Base-by-base conservation (phyloP, 2,888 invertebrate species). In the Scaptomyza reducta region DNA sequence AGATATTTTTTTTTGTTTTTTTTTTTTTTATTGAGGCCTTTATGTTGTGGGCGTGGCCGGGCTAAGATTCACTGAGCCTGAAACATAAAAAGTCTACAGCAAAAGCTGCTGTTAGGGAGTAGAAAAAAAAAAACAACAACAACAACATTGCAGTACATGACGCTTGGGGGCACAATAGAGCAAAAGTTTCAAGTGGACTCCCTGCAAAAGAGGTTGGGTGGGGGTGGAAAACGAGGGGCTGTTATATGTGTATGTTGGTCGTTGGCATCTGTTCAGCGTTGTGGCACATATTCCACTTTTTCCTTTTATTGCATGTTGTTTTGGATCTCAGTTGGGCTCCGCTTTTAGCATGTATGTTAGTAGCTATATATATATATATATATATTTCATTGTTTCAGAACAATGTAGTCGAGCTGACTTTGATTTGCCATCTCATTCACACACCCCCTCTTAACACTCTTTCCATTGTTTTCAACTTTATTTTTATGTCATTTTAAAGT, bases 231-330 rank as follows among this genome's bases (percentile, higher is more conserved):
- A 2, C 22, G 22, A 22, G 22, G 22, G 22, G 22, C 1, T 4
- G 45, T 44, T 58, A 46, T 58, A 61, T 54, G 38, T 54, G 31
- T 57, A 22, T 22, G 71, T 63, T 78, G 67, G 60, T 63, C 67
- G 87, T 84, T 79, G 85, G 82, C 82, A 82, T 79, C 85, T 82
- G 87, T 76, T 84, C 82, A 70, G 68, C 79, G 74, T 63, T 87
- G 77, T 87, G 86, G 77, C 88, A 85, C 86, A 87, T 82, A 83
- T 85, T 83, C 82, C 79, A 85, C 79, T 87, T 82, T 85, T 87
- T 79, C 85, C 87, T 85, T 85, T 85, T 82, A 87, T 79, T 81
- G 79, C 82, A 73, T 76, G 68, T 69, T 78, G 76, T 67, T 77
- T 35, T 47, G 45, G 51, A 40, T 55, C 63, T 56, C 62, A 58